phyloP scores from a whole-genome alignment of 2,797 vertebrate genomes.

The Falco biarmicus region DNA sequence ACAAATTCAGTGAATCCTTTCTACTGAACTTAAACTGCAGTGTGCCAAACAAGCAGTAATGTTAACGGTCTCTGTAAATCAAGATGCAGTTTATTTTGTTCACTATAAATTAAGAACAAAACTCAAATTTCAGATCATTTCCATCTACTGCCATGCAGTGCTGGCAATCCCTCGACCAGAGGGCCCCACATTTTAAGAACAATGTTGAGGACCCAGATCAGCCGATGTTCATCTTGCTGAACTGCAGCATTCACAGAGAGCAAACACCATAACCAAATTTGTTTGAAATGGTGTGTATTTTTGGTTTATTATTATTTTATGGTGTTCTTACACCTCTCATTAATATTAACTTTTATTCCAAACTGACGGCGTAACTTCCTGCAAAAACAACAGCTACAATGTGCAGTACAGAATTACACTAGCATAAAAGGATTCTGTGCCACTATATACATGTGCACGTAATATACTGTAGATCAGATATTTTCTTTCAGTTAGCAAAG shows the following conservation, averaged over 20 bases:
- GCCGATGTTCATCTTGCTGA: not conserved
- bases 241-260: not conserved
- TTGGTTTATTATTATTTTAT: not conserved
- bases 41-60: not conserved
- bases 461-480: not conserved
- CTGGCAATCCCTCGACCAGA: not conserved
- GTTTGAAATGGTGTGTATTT: not conserved
- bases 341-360: slow-evolving; percentile 28
- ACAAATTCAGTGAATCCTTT: not conserved
- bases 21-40: not conserved
- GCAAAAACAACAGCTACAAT: not conserved
- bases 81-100: not conserved
- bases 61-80: not conserved
- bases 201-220: fast-evolving
- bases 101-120: not conserved
- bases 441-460: not conserved
- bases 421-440: not conserved
- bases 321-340: not conserved
- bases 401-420: not conserved
- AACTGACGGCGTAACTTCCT: not conserved
- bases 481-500: not conserved
- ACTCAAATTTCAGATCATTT: not conserved
- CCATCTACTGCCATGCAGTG: not conserved
- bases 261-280: not conserved
- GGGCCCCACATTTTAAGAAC: not conserved